Conservation (phyloP, 2,113 vertebrate genomes). For the Rallus limicola region DNA sequence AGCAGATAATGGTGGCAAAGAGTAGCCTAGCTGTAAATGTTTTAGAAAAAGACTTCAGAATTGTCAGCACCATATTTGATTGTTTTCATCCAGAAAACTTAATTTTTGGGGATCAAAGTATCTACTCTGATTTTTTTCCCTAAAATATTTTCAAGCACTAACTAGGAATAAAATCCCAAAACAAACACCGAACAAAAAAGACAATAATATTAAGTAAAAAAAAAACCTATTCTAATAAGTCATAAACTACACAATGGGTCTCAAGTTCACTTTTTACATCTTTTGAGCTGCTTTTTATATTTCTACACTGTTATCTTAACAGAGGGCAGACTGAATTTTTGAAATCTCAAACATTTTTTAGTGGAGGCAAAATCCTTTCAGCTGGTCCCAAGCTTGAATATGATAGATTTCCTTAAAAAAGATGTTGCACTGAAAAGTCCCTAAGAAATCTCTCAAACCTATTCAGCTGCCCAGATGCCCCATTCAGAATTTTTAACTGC, state of each 20-base stretch:
- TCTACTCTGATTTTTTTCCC: neutral
- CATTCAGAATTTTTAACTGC: neutral
- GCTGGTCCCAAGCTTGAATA: neutral
- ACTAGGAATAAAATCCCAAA: neutral
- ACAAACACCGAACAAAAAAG: too few species aligned
- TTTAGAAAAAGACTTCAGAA: neutral
- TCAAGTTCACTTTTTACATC: neutral
- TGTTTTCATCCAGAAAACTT: neutral
- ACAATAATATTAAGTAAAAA: neutral
- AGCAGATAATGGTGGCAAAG: neutral
- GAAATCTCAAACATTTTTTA: neutral
- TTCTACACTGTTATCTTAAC: neutral
- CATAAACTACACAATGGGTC: neutral
- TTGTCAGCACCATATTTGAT: neutral
- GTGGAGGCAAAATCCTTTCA: neutral
- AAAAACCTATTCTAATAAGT: neutral
- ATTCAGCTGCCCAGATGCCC: neutral
- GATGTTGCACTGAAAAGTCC: neutral
- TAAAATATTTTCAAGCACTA: neutral
- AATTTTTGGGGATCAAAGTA: neutral
- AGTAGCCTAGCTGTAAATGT: neutral
- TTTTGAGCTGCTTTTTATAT: neutral
- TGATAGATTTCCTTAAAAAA: neutral
- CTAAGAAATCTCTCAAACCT: neutral
- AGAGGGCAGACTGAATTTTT: neutral